phyloP scores from a whole-genome alignment of 2,888 invertebrate genomes.

The Colletes collaris region DNA sequence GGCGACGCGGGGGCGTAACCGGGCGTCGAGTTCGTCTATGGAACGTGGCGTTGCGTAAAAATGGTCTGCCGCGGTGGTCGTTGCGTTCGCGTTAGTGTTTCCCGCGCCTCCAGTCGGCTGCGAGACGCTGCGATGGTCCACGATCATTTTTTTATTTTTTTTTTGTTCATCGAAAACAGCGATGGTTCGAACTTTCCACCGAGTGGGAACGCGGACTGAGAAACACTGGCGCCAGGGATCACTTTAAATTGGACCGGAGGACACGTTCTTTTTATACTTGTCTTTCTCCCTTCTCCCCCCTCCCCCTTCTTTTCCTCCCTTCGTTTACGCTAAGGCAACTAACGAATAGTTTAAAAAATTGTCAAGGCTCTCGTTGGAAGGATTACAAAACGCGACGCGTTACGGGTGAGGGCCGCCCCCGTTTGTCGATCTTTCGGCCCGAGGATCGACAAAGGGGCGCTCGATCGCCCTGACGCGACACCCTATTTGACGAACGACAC shows the following conservation, averaged over 20 bases:
- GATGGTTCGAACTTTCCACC: too few species aligned
- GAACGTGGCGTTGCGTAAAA: slow-evolving; percentile 21
- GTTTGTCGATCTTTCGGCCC: not conserved
- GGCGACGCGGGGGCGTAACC: not conserved
- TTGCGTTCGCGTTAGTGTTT: slow-evolving; percentile 9
- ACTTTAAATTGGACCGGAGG: slow-evolving; percentile 44
- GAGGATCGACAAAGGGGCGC: not conserved
- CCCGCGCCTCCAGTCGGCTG: not conserved
- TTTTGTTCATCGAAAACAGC: too few species aligned
- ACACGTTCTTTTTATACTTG: slow-evolving; percentile 21
- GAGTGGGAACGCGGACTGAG: not conserved
- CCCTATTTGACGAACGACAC: slow-evolving; percentile 46
- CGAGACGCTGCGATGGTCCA: not conserved
- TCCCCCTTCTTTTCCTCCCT: slow-evolving; percentile 15
- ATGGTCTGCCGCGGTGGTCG: slow-evolving; percentile 37
- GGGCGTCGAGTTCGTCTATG: slow-evolving; percentile 29
- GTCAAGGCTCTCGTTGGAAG: slow-evolving; percentile 70
- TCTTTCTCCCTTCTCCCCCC: slow-evolving; percentile 21
- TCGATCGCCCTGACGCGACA: slow-evolving; percentile 24
- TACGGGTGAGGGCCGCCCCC: not conserved
- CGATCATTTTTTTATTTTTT: not conserved
- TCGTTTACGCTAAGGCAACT: slow-evolving; percentile 64
- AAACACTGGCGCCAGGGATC: slow-evolving; percentile 18
- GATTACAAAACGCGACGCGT: slow-evolving; percentile 61
- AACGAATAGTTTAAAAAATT: slow-evolving; percentile 66